These are phyloP conservation scores for Grantiella picta DNA, from an alignment of 2,113 vertebrate genomes.

Conservation along the genomic window DNA sequence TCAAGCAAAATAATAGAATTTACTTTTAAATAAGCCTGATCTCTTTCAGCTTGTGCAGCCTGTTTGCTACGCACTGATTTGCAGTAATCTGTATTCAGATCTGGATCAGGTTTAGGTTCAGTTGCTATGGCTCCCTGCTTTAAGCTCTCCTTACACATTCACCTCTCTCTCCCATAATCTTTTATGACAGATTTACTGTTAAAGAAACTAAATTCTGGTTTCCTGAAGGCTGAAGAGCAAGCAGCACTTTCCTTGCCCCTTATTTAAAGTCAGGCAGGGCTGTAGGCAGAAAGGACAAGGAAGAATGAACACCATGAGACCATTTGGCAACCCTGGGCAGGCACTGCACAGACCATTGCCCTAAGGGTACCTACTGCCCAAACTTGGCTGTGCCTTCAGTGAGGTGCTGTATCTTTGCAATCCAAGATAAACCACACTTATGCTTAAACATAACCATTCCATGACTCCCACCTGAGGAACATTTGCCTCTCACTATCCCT, in stretches of 20 bases:
- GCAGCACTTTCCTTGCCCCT: not conserved
- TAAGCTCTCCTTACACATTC: constrained; percentile 8
- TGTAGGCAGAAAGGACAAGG: not conserved
- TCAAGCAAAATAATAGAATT: not conserved
- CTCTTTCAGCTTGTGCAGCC: not conserved
- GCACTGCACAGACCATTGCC: not conserved
- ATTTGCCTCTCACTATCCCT: fast-evolving
- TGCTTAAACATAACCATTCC: not conserved
- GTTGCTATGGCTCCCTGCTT: constrained; percentile 49
- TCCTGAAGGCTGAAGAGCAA: not conserved
- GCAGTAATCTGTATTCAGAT: constrained; percentile 28
- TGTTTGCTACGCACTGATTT: not conserved
- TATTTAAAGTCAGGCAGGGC: not conserved
- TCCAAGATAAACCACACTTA: not conserved
- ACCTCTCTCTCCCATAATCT: not conserved
- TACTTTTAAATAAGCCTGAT: not conserved
- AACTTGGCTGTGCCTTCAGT: not conserved
- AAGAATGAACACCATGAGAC: not conserved
- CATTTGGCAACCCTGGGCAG: not conserved
- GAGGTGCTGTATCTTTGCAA: not conserved
- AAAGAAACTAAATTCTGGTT: not conserved
- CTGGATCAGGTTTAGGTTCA: constrained; percentile 7
- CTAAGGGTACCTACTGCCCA: not conserved
- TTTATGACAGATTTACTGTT: constrained; percentile 20
- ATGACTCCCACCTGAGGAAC: fast-evolving